phyloP scores from a whole-genome alignment of 2,888 invertebrate species.

The Drosophila neoperkinsi region DNA sequence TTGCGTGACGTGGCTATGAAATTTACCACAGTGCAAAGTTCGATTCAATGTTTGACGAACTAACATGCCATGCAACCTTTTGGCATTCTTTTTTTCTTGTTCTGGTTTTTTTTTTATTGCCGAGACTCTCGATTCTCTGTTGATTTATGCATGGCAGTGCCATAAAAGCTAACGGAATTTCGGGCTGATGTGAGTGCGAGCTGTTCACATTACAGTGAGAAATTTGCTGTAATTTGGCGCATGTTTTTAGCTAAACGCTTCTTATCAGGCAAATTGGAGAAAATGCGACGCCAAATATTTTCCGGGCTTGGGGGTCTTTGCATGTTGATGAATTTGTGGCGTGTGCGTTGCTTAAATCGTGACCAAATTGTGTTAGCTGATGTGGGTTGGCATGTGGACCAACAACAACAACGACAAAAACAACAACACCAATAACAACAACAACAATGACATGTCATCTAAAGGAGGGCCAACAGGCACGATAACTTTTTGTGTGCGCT shows the following conservation, averaged over 20 bases:
- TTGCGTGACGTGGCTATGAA: constrained; percentile 71
- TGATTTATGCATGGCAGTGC: constrained; percentile 69
- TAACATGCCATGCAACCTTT: constrained; percentile 50
- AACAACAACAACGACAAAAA: constrained; percentile 6
- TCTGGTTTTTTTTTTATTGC: not conserved
- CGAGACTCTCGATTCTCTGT: constrained; percentile 21
- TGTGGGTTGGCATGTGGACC: constrained; percentile 40
- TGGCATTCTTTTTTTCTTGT: not conserved
- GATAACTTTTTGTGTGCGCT: constrained; percentile 48
- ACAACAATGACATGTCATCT: constrained; percentile 35
- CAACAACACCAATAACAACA: not conserved
- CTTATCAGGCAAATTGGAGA: constrained; percentile 80
- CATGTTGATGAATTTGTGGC: constrained; percentile 77
- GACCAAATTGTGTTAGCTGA: constrained; percentile 79
- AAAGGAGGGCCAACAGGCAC: constrained; percentile 61
- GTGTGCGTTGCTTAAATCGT: constrained; percentile 75
- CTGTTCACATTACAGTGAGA: constrained; percentile 73
- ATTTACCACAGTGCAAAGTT: constrained; percentile 35
- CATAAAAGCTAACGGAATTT: constrained; percentile 47
- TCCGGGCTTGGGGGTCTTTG: constrained; percentile 38
- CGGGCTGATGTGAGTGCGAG: constrained; percentile 1
- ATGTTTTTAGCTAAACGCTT: constrained; percentile 80
- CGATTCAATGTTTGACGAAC: constrained; percentile 55
- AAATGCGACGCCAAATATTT: constrained; percentile 45
- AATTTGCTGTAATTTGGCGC: constrained; percentile 78